These are phyloP conservation scores for Trachemys scripta DNA, from an alignment of 2,113 vertebrate genomes.

Conservation along the genomic window DNA sequence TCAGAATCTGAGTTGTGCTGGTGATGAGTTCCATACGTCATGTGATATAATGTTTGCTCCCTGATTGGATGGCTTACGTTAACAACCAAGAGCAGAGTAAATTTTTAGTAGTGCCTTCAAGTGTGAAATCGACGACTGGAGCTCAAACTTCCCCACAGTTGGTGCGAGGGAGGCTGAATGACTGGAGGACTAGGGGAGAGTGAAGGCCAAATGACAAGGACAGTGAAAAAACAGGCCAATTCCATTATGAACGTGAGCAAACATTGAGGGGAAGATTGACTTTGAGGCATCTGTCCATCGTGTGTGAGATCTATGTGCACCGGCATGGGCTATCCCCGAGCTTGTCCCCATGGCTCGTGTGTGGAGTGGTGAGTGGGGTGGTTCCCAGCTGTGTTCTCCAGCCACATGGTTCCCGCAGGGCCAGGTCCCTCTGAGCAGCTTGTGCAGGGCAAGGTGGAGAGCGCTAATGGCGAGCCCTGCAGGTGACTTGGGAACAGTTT, in stretches of 20 bases:
- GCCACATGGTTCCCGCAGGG: not conserved
- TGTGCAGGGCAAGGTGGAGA: not conserved
- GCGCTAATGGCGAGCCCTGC: not conserved
- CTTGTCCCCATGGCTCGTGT: not conserved
- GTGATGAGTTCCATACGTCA: not conserved
- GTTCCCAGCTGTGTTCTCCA: not conserved
- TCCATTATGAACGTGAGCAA: not conserved
- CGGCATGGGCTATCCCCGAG: not conserved
- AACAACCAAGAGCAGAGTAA: not conserved
- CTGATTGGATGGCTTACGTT: not conserved
- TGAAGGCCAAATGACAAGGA: not conserved
- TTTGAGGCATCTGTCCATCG: not conserved
- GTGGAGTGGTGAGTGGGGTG: too few relatives aligned
- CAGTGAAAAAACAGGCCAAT: not conserved
- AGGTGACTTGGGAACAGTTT: not conserved
- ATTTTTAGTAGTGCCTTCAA: not conserved
- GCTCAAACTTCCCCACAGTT: not conserved
- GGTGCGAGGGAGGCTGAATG: not conserved
- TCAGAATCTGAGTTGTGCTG: not conserved
- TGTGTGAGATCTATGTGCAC: not conserved
- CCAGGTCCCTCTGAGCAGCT: not conserved
- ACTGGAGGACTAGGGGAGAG: not conserved
- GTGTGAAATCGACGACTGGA: not conserved
- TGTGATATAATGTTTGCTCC: not conserved
- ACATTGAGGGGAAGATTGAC: not conserved